phyloP scores from a whole-genome alignment of 2,888 invertebrate genomes.

The Tachina grossa region DNA sequence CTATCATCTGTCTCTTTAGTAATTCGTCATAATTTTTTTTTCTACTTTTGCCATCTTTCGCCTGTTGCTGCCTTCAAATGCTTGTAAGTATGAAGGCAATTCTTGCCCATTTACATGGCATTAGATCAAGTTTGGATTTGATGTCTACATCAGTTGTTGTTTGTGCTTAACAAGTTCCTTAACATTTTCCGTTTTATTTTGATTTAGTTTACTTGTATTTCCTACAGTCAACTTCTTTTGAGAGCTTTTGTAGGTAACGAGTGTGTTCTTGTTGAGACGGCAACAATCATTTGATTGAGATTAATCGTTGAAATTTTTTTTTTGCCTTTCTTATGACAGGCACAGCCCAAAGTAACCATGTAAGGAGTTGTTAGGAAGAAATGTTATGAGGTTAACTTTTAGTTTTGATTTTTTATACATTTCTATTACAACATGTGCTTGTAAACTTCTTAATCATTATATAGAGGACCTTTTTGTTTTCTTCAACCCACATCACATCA shows the following conservation, averaged over 20 bases:
- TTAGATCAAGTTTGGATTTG: constrained; percentile 57
- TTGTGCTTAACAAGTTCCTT: constrained; percentile 54
- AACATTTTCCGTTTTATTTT: constrained; percentile 56
- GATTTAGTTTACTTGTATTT: constrained; percentile 57
- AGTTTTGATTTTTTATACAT: constrained; percentile 8
- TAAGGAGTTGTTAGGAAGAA: constrained; percentile 72
- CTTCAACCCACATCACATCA: neutral
- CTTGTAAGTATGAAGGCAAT: constrained; percentile 14
- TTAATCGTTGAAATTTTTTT: constrained; percentile 75
- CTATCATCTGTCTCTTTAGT: constrained; percentile 65
- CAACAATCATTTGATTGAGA: constrained; percentile 77
- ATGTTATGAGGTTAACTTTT: constrained; percentile 33
- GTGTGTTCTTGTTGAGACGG: constrained; percentile 22
- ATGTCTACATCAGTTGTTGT: constrained; percentile 46
- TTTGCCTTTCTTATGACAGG: constrained; percentile 74
- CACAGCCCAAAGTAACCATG: constrained; percentile 69
- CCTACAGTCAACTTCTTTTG: constrained; percentile 16
- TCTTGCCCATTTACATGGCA: constrained; percentile 54
- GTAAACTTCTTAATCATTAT: constrained; percentile 44
- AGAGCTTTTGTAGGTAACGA: neutral
- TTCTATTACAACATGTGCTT: constrained; percentile 34
- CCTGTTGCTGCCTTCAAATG: neutral
- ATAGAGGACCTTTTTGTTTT: constrained; percentile 1
- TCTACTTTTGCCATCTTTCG: neutral
- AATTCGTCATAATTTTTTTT: constrained; percentile 57